Percentiles rank a stretch among this genome's conserved stretches.
Evolutionary conservation across 2,113 vertebrate species (phyloP).

Genomic region (Strix aluco): DNA sequence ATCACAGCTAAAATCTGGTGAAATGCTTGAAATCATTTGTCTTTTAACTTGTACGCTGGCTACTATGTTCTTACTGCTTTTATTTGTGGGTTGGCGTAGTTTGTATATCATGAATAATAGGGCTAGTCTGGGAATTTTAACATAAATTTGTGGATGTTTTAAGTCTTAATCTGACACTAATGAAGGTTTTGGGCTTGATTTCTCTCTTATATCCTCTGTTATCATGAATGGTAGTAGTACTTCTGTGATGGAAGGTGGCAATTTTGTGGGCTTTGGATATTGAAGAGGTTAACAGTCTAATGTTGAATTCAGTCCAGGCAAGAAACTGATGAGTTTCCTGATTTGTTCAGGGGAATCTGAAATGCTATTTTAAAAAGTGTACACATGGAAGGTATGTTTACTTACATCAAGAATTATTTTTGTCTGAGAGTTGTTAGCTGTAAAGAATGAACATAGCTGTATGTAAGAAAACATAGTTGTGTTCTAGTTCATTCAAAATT

Average conservation of each 20-base stretch:
- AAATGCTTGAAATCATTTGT: background rate
- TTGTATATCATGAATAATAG: background rate
- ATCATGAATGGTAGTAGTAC: background rate
- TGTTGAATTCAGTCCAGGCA: background rate
- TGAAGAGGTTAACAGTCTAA: background rate
- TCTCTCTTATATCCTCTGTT: background rate
- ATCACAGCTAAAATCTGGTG: background rate
- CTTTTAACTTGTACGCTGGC: background rate
- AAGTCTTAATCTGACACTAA: background rate
- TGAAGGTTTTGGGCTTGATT: background rate
- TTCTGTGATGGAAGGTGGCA: background rate
- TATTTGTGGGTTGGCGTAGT: background rate
- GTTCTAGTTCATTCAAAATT: conserved; percentile 20
- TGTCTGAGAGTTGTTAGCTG: background rate
- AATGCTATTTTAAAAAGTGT: background rate
- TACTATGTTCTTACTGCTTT: background rate
- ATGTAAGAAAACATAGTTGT: background rate
- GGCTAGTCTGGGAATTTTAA: background rate
- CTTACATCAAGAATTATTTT: background rate
- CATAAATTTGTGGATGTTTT: background rate
- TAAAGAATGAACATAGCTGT: background rate
- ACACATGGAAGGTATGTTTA: background rate
- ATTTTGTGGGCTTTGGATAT: background rate
- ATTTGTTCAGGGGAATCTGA: background rate
- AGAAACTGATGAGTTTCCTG: background rate